These are phyloP conservation scores for Coelopa frigida DNA, from an alignment of 1,140 invertebrate genomes.

Conservation along the genomic window DNA sequence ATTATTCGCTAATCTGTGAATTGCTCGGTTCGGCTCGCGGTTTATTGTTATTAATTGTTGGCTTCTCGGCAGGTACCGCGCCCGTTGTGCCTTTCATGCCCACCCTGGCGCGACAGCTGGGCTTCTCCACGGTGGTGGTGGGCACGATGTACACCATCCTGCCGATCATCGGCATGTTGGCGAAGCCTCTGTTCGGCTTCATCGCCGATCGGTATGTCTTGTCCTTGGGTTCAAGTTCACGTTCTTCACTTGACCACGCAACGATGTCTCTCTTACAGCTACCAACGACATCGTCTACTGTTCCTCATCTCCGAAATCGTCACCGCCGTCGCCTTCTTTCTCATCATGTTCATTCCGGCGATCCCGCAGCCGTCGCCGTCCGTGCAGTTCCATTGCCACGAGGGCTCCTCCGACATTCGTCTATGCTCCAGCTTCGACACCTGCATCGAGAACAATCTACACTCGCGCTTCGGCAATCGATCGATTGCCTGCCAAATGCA, in stretches of 20 bases:
- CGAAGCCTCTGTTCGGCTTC: slow-evolving; percentile 71
- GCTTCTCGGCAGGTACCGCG: slow-evolving; percentile 65
- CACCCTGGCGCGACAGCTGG: slow-evolving; percentile 72
- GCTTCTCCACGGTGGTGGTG: slow-evolving; percentile 70
- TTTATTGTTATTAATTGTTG: too few relatives aligned
- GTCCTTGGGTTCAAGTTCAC: too few relatives aligned
- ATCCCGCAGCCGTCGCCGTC: slow-evolving; percentile 43
- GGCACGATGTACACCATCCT: slow-evolving; percentile 71
- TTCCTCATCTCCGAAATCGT: slow-evolving; percentile 66
- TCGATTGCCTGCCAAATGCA: slow-evolving; percentile 26
- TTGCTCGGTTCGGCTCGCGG: too few relatives aligned
- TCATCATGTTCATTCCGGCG: slow-evolving; percentile 61
- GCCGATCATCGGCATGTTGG: slow-evolving; percentile 70
- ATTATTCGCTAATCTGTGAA: too few relatives aligned
- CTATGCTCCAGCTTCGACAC: slow-evolving; percentile 26
- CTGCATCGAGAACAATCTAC: slow-evolving; percentile 27
- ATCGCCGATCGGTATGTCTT: slow-evolving; percentile 67
- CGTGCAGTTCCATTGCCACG: slow-evolving; percentile 51
- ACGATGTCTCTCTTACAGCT: slow-evolving; percentile 43
- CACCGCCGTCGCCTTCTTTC: slow-evolving; percentile 58
- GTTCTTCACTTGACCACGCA: too few relatives aligned
- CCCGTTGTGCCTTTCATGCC: slow-evolving; percentile 76
- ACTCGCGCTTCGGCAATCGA: slow-evolving; percentile 20
- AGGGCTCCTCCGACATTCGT: slow-evolving; percentile 40
- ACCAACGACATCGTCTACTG: slow-evolving; percentile 64